Conservation (phyloP, 1,140 invertebrate species). For the Drosophila bocqueti region DNA sequence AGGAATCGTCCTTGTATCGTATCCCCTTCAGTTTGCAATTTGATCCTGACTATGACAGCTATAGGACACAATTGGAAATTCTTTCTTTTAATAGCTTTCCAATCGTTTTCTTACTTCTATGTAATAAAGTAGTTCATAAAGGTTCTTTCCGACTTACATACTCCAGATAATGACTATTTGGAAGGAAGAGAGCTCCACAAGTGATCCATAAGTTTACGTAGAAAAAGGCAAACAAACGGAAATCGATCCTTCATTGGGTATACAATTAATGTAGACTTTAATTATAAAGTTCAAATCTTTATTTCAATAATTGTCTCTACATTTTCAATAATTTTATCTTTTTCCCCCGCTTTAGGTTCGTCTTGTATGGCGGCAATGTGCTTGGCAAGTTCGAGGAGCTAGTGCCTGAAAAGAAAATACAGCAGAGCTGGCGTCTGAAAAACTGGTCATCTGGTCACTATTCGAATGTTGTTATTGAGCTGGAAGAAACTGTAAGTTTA, state of each 20-base stretch:
- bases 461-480: conserved; percentile 94
- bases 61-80: background rate
- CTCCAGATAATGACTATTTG: background rate
- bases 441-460: conserved; percentile 97
- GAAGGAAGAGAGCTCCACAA: background rate
- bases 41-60: background rate
- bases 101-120: background rate
- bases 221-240: background rate
- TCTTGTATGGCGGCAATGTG: conserved; percentile 96
- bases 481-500: conserved; percentile 91
- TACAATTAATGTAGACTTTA: background rate
- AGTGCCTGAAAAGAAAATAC: conserved; percentile 93
- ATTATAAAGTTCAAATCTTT: background rate
- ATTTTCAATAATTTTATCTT: background rate
- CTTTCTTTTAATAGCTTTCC: background rate
- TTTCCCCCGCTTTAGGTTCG: conserved; percentile 87
- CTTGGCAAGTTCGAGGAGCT: conserved; percentile 95
- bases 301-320: background rate
- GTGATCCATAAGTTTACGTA: background rate
- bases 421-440: conserved; percentile 97
- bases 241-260: background rate
- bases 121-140: background rate
- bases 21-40: background rate
- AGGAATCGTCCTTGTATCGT: background rate
- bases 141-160: background rate